Percentiles rank a stretch among this genome's conserved stretches.
Conservation (phyloP, 2,888 invertebrate species). For the Lypha dubia region DNA sequence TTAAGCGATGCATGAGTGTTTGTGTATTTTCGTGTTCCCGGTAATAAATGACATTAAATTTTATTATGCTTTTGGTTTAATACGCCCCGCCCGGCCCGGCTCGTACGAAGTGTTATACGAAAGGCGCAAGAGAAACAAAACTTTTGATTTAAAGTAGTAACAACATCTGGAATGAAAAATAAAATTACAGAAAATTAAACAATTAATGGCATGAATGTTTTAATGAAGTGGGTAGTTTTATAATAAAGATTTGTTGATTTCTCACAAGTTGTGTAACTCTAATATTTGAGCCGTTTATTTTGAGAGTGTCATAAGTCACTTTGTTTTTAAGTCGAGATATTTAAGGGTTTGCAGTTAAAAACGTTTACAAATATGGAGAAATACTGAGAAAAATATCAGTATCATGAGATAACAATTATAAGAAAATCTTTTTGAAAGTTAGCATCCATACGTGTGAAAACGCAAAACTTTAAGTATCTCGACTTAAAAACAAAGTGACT, state of each 20-base stretch:
- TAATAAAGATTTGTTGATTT: neutral
- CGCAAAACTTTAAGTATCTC: neutral
- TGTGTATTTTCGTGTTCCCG: conserved; percentile 22
- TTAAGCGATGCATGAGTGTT: conserved; percentile 9
- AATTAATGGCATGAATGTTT: conserved; percentile 20
- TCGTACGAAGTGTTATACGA: neutral
- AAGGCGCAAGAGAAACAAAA: conserved; percentile 4
- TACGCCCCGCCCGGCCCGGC: neutral
- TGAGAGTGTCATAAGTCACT: too few relatives aligned
- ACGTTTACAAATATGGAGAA: too few relatives aligned
- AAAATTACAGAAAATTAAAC: conserved; percentile 24
- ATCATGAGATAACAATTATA: too few relatives aligned
- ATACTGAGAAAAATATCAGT: too few relatives aligned
- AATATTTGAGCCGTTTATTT: too few relatives aligned
- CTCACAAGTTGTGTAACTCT: too few relatives aligned
- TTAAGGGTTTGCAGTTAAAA: too few relatives aligned
- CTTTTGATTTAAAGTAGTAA: conserved; percentile 35
- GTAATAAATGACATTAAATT: conserved; percentile 60
- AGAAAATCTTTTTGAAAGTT: too few relatives aligned
- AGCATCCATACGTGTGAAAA: too few relatives aligned
- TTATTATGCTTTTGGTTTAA: conserved; percentile 47
- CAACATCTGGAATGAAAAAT: conserved; percentile 52
- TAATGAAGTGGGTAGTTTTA: conserved; percentile 19
- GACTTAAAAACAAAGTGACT: too few relatives aligned
- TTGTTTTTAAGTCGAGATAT: too few relatives aligned